These are phyloP conservation scores for Deilephila porcellus DNA, from an alignment of 2,888 invertebrate genomes.

Conservation along the genomic window DNA sequence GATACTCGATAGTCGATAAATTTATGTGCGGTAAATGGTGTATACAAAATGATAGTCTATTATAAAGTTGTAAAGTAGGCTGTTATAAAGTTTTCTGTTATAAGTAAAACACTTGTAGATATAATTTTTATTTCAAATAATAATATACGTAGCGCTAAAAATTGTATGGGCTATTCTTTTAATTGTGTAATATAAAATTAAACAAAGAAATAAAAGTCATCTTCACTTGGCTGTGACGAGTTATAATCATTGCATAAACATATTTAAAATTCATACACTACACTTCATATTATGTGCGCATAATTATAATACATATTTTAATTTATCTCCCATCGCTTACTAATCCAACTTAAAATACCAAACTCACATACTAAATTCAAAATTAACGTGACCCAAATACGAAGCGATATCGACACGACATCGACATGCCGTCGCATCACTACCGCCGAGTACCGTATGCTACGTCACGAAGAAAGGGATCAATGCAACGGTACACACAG, in stretches of 20 bases:
- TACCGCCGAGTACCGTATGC: slow-evolving; percentile 74
- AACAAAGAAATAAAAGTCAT: no score
- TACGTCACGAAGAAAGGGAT: slow-evolving; percentile 84
- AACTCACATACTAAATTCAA: background rate
- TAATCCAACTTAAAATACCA: background rate
- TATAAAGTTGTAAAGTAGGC: no score
- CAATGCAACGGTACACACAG: slow-evolving; percentile 68
- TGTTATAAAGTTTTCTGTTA: no score
- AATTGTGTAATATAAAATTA: no score
- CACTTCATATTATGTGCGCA: no score
- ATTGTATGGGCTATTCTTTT: no score
- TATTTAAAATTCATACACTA: no score
- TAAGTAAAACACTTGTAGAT: no score
- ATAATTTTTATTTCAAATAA: no score
- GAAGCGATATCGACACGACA: background rate
- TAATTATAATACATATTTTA: no score
- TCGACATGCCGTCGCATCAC: slow-evolving; percentile 53
- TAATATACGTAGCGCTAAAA: no score
- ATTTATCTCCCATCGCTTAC: background rate
- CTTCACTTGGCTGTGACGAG: background rate
- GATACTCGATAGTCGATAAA: background rate
- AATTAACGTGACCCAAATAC: background rate
- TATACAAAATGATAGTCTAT: background rate
- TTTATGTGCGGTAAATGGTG: background rate
- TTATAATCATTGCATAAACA: background rate